phyloP scores from a whole-genome alignment of 92 coral and sea anemone species.

The Parazoanthus darwini region DNA sequence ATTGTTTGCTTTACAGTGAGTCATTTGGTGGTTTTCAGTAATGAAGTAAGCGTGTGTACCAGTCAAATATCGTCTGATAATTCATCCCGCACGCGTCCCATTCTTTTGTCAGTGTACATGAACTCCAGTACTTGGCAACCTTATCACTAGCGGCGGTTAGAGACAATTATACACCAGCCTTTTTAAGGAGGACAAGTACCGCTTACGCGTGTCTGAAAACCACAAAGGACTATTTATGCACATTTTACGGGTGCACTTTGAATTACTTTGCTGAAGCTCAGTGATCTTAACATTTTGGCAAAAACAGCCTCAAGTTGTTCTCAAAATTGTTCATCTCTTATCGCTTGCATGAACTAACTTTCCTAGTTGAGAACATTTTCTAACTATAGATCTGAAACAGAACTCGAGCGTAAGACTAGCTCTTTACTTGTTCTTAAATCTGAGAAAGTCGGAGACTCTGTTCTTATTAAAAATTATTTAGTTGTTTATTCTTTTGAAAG shows the following conservation, averaged over 20 bases:
- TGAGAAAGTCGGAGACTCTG: too few relatives aligned
- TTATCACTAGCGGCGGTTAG: not conserved
- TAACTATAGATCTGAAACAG: too few relatives aligned
- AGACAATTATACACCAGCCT: not conserved
- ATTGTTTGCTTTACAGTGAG: not conserved
- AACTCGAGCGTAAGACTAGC: too few relatives aligned
- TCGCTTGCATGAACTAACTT: too few relatives aligned
- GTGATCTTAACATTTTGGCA: too few relatives aligned
- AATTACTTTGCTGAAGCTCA: too few relatives aligned
- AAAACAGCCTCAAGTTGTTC: too few relatives aligned
- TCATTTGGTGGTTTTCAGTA: not conserved
- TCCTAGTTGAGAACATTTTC: too few relatives aligned
- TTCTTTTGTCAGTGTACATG: not conserved
- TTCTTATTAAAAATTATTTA: not conserved
- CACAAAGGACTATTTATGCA: not conserved
- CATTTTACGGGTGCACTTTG: not conserved
- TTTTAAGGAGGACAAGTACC: not conserved
- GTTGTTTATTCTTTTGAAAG: not conserved
- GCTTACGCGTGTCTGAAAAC: not conserved
- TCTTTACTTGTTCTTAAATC: too few relatives aligned
- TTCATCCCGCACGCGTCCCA: constrained; percentile 19
- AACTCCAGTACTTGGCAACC: not conserved
- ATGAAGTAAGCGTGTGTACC: not conserved
- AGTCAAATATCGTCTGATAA: not conserved
- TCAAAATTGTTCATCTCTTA: too few relatives aligned